phyloP scores from a whole-genome alignment of 2,113 vertebrate genomes.

The Serilophus lunatus region DNA sequence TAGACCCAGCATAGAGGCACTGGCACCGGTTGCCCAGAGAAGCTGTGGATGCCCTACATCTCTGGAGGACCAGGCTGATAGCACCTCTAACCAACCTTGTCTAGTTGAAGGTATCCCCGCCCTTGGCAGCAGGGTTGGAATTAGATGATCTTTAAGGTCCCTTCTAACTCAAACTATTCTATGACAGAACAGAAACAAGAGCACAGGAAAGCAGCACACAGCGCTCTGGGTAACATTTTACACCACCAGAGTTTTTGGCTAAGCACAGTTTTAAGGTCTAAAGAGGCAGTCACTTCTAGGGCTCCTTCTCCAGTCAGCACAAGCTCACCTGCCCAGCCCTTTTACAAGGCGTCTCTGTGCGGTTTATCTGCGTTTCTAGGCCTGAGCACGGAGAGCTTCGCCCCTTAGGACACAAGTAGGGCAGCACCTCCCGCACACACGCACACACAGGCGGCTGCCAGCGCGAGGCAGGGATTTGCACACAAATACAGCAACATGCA shows the following conservation, averaged over 20 bases:
- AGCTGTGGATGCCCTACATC: background rate
- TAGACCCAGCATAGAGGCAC: no score
- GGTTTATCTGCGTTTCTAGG: fast-evolving
- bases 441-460: background rate
- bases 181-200: fast-evolving
- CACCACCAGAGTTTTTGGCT: fast-evolving
- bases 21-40: background rate
- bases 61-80: background rate
- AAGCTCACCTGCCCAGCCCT: no score
- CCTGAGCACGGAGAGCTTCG: background rate
- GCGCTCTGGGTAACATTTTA: fast-evolving
- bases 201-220: fast-evolving
- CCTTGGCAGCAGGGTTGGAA: fast-evolving
- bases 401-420: no score
- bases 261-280: background rate
- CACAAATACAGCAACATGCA: background rate
- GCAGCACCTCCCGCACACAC: background rate
- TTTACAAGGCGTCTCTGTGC: fast-evolving
- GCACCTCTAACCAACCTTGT: background rate
- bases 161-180: fast-evolving
- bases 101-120: background rate
- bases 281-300: fast-evolving
- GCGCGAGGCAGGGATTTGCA: background rate
- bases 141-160: no score
- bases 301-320: background rate